phyloP scores from a whole-genome alignment of 2,113 vertebrate genomes.

The Gallinago media region DNA sequence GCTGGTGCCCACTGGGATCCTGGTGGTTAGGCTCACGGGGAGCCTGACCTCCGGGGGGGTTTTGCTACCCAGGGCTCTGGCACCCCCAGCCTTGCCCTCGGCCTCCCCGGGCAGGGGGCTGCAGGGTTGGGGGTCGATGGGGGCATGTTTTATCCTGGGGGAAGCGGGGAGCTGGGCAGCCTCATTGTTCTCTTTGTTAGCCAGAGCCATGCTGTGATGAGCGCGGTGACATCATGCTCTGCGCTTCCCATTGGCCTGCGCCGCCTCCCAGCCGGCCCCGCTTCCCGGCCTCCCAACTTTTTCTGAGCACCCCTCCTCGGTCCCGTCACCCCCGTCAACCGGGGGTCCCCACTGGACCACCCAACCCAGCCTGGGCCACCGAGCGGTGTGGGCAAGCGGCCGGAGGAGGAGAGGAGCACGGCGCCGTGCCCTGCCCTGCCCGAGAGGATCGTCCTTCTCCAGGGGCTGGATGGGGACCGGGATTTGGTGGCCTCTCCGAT shows the following conservation, averaged over 20 bases:
- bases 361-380: accelerated
- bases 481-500: accelerated
- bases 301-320: neutral
- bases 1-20: neutral
- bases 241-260: slow-evolving; percentile 84
- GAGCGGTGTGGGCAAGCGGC: accelerated
- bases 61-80: neutral
- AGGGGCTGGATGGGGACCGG: neutral
- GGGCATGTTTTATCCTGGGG: neutral
- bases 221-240: slow-evolving; percentile 91
- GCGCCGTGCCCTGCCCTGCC: neutral
- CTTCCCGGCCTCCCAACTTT: slow-evolving; percentile 66
- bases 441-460: neutral
- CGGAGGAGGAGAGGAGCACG: neutral
- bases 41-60: neutral
- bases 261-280: slow-evolving; percentile 53
- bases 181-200: slow-evolving; percentile 99
- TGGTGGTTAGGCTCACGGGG: neutral
- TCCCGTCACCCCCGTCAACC: neutral
- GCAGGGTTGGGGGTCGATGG: neutral
- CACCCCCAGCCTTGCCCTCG: neutral
- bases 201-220: slow-evolving; percentile 90
- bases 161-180: slow-evolving; percentile 49
- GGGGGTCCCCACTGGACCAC: neutral
- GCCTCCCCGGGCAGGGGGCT: neutral